phyloP scores from a whole-genome alignment of 1,140 invertebrate species.

The Drosophila mojavensis region DNA sequence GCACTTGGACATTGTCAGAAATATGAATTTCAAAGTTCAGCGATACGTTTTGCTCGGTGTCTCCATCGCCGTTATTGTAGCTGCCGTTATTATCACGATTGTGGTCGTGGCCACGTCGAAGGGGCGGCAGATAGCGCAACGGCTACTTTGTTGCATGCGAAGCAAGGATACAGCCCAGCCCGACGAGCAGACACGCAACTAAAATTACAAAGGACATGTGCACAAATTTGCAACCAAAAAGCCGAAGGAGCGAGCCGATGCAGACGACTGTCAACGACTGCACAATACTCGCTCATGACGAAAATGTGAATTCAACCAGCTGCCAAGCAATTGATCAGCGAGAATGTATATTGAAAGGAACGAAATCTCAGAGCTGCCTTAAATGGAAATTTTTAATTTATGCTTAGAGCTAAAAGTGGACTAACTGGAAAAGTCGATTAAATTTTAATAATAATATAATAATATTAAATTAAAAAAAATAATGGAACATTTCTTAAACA shows the following conservation, averaged over 20 bases:
- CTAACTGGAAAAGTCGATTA: too few species aligned
- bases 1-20: conserved; percentile 38
- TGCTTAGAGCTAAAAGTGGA: too few species aligned
- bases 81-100: conserved; percentile 28
- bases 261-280: not conserved
- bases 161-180: conserved; percentile 33
- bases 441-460: too few species aligned
- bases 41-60: conserved; percentile 62
- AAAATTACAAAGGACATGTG: conserved; percentile 68
- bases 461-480: too few species aligned
- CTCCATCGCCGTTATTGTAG: conserved; percentile 57
- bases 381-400: too few species aligned
- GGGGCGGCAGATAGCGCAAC: conserved; percentile 41
- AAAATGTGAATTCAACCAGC: too few species aligned
- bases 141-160: conserved; percentile 74
- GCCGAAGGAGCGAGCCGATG: not conserved
- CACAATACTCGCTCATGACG: not conserved
- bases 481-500: too few species aligned
- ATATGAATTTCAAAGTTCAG: conserved; percentile 65
- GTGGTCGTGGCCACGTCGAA: not conserved
- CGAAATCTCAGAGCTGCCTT: too few species aligned
- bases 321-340: too few species aligned
- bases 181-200: conserved; percentile 65
- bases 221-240: conserved; percentile 39
- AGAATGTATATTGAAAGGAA: too few species aligned